A percentile compares a stretch with the other conserved stretches of the same genome.
phyloP scores from a whole-genome alignment of 2,797 vertebrate genomes.

The Liasis olivaceus region DNA sequence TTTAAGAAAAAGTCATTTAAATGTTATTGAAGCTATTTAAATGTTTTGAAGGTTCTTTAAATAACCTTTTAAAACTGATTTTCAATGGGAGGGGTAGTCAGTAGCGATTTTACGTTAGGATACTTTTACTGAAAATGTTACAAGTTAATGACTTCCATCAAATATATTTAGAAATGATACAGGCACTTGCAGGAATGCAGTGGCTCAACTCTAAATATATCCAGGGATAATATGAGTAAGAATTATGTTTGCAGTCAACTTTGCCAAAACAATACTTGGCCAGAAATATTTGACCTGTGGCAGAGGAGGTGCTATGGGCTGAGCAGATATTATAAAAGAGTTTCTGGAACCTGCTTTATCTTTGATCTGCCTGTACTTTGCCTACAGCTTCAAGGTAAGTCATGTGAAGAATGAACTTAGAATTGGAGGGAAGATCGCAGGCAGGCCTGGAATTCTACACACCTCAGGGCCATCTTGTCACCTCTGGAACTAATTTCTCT shows the following conservation, averaged over 20 bases:
- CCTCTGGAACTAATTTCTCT: constrained; percentile 32
- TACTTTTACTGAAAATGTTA: constrained; percentile 8
- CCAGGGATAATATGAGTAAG: constrained; percentile 74
- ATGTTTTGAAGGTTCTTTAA: not conserved
- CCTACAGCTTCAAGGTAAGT: constrained; percentile 74
- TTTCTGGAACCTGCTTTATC: constrained; percentile 47
- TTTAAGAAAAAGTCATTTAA: not conserved
- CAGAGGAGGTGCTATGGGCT: constrained; percentile 67
- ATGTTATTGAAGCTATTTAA: not conserved
- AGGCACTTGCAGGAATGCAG: constrained; percentile 70
- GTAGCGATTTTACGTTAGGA: not conserved
- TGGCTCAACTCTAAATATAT: constrained; percentile 78
- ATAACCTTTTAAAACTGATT: not conserved
- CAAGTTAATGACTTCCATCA: constrained; percentile 1
- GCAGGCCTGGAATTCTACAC: constrained; percentile 34
- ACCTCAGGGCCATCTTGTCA: constrained; percentile 34
- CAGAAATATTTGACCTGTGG: constrained; percentile 76
- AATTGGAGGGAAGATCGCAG: constrained; percentile 35
- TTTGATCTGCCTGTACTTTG: constrained; percentile 64
- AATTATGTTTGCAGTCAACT: constrained; percentile 73
- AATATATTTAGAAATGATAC: constrained; percentile 80
- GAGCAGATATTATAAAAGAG: constrained; percentile 75
- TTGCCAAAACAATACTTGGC: constrained; percentile 78
- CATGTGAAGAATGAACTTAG: constrained; percentile 32
- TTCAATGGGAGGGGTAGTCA: not conserved